Base-by-base conservation (phyloP, 2,797 vertebrate species). In the Alfaro cultratus region DNA sequence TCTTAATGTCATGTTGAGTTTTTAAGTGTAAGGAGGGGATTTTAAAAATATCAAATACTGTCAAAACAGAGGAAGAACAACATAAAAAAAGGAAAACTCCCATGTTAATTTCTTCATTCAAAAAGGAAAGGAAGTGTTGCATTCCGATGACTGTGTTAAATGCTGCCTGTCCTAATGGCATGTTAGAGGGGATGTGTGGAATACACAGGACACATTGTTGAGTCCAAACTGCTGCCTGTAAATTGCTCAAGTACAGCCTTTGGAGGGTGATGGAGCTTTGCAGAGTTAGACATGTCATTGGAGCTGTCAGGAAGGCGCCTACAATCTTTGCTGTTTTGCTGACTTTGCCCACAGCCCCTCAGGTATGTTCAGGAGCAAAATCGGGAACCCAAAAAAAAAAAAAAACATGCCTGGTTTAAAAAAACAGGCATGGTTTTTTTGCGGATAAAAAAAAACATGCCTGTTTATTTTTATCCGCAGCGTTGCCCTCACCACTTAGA, bases 301-400 rank as follows among this genome's bases (percentile, higher is more conserved):
- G 26, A 47, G 55, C 60, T 77, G 80, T 76, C 53, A 49, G n/a
- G 45, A 73, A 41, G 55, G 45, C 51, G 34, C 46, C 74, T 31
- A 18, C 34, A 39, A 18, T 76, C 13, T 15, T 64, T 39, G 47
- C n/a, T 11, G 12, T 64, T 77, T 31, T 34, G 23, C 29, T 81
- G 74, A 81, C 43, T 71, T 72, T 43, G 41, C 31, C 72, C 72
- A 68, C n/a, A 43, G 60, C 16, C 36, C 15, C 47, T 75, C 47
- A 76, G 74, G 39, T 75, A 60, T 9, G 23, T 71, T 57, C 21
- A 46, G 21, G 4, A 49, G 31, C 16, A n/a, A 51, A 36, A 36
- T 23, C 26, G 31, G 31, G 12, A 26, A 62, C 47, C 51, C 12
- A 41, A 43, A 43, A 43, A n/a, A n/a, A n/a, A 49, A 49, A 36